Evolutionary conservation across 2,888 invertebrate genomes (phyloP), one percentile per base, ranked within the genome.

Genomic region (Melolontha melolontha): DNA sequence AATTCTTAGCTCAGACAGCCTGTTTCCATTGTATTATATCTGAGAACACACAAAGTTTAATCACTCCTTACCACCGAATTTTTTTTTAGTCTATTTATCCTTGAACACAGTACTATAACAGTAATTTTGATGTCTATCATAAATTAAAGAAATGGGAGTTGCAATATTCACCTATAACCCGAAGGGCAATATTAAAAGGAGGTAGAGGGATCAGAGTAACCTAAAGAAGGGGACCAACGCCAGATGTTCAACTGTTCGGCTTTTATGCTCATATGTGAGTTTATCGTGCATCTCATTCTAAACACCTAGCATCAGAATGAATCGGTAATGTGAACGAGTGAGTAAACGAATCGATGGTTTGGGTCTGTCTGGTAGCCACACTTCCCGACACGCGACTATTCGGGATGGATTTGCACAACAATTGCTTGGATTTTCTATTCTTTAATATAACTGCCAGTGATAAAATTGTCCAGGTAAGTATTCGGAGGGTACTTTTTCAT

Each of bases 341-440:
- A 74, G 85, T 71, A 59, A 69, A 67, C 47, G 54, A 69, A 73
- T 69, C 64, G 83, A 82, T 79, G 82, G 76, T 71, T 79, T 82
- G 79, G 81, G 80, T 81, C 81, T 84, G 81, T 82, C 84, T 76
- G 84, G 77, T 71, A 74, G 81, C 77, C 82, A 81, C 81, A 80
- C 79, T 81, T 78, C 79, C 73, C 76, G 82, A 79, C 81, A 82
- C 82, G 82, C 80, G 81, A 79, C 80, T 76, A 75, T 78, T 77
- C 71, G 75, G 76, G 74, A 75, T 72, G 76, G 79, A 81, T 82
- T 81, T 82, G 81, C 81, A 81, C 81, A 81, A 82, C 81, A 81
- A 81, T 81, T 74, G 77, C 70, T 70, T 73, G 80, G 79, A 81
- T 80, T 80, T 81, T 80, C 80, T 79, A 79, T 80, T 79, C 77